A percentile compares a stretch with the other conserved stretches of the same genome.
Evolutionary conservation across 2,888 invertebrate species (phyloP).

Genomic region (Iselma pallidipennis): DNA sequence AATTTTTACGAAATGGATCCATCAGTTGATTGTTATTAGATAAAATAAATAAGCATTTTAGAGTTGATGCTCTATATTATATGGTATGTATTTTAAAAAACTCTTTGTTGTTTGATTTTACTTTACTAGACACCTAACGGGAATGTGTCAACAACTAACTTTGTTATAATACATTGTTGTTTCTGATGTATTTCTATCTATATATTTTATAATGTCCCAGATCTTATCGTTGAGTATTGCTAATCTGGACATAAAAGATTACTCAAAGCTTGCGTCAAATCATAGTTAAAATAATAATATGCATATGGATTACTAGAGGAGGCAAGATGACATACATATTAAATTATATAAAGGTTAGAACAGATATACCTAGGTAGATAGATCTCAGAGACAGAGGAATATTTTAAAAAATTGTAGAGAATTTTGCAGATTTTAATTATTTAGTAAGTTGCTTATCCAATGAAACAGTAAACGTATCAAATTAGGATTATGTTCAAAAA

Average conservation of each 20-base stretch:
- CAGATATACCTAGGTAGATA: no score
- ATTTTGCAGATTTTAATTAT: no score
- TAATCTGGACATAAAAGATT: conserved; percentile 22
- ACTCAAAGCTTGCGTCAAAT: conserved; percentile 21
- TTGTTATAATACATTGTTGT: conserved; percentile 23
- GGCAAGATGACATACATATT: no score
- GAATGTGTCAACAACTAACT: conserved; percentile 22
- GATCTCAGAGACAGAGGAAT: no score
- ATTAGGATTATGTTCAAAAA: no score
- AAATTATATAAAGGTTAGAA: no score
- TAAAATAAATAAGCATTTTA: conserved; percentile 22
- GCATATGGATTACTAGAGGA: no score
- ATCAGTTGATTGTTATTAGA: conserved; percentile 21
- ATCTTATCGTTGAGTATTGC: conserved; percentile 13
- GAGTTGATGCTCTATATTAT: conserved; percentile 19
- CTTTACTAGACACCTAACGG: conserved; percentile 22
- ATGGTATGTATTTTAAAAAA: conserved; percentile 15
- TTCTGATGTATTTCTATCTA: conserved; percentile 23
- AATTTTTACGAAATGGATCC: conserved; percentile 19
- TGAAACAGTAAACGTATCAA: no score
- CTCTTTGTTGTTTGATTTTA: conserved; percentile 17
- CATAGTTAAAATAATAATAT: background rate
- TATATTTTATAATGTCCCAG: conserved; percentile 13
- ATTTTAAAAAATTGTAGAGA: no score
- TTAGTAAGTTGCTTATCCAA: no score